Conservation (phyloP, 2,888 invertebrate genomes). For the Heliconius sara region DNA sequence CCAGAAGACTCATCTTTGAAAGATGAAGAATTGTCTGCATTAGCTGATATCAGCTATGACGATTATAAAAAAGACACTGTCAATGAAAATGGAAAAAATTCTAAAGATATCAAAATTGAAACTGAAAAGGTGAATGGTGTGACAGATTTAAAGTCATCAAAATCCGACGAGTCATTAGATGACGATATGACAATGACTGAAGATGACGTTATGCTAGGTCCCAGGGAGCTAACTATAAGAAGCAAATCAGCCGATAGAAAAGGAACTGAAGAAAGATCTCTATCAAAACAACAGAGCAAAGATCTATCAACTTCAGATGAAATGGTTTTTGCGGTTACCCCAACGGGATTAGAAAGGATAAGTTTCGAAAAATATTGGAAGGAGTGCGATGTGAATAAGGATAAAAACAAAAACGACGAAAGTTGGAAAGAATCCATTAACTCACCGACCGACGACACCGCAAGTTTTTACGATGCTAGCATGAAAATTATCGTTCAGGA, state of each 20-base stretch:
- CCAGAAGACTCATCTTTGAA: conserved; percentile 84
- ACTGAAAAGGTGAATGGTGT: conserved; percentile 64
- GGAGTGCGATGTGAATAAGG: conserved; percentile 64
- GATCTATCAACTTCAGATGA: conserved; percentile 81
- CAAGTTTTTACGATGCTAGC: conserved; percentile 65
- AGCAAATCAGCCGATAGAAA: conserved; percentile 66
- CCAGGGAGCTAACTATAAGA: conserved; percentile 72
- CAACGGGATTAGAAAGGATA: conserved; percentile 80
- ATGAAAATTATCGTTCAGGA: conserved; percentile 73
- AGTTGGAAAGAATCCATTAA: conserved; percentile 77
- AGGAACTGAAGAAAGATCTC: conserved; percentile 57
- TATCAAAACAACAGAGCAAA: conserved; percentile 79
- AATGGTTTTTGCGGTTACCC: conserved; percentile 82
- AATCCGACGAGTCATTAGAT: conserved; percentile 76
- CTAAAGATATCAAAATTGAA: conserved; percentile 53
- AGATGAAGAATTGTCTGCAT: conserved; percentile 77
- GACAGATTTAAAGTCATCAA: conserved; percentile 65
- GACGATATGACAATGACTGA: conserved; percentile 81
- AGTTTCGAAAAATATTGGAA: conserved; percentile 81
- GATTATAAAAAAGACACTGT: conserved; percentile 62
- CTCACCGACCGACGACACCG: conserved; percentile 65
- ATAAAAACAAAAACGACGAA: conserved; percentile 72
- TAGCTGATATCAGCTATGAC: conserved; percentile 77
- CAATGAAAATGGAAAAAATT: conserved; percentile 49
- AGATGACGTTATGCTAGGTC: conserved; percentile 71